phyloP scores from a whole-genome alignment of 2,113 vertebrate genomes.

The Daubentonia madagascariensis region DNA sequence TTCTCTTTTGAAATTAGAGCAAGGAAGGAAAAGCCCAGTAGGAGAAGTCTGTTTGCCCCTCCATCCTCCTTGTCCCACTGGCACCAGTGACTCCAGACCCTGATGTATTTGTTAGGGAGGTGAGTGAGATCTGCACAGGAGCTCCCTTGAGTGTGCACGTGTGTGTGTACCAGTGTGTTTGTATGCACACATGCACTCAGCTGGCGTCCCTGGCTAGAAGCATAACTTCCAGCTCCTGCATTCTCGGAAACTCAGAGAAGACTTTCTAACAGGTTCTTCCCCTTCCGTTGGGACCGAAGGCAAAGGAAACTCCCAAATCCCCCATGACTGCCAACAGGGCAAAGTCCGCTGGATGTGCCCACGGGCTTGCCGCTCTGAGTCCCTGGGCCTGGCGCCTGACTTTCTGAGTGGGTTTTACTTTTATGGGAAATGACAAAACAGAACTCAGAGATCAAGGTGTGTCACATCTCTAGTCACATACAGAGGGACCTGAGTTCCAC shows the following conservation, averaged over 20 bases:
- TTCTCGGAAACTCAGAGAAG: not conserved
- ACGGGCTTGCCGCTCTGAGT: fast-evolving
- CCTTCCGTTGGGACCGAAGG: not conserved
- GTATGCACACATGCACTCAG: no score
- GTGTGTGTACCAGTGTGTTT: fast-evolving
- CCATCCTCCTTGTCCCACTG: fast-evolving
- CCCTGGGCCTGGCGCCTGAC: not conserved
- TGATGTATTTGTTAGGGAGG: not conserved
- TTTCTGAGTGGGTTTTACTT: conserved; percentile 21
- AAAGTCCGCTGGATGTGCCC: fast-evolving
- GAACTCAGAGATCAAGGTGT: conserved; percentile 51
- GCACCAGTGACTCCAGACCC: not conserved
- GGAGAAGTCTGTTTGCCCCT: not conserved
- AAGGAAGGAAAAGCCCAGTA: not conserved
- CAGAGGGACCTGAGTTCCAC: conserved; percentile 23
- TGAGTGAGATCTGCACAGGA: fast-evolving
- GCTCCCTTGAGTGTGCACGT: fast-evolving
- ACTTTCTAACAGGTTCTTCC: not conserved
- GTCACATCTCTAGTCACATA: not conserved
- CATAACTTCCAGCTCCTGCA: not conserved
- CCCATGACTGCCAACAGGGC: not conserved
- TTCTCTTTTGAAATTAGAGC: not conserved
- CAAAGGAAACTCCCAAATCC: not conserved
- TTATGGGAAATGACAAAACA: conserved; percentile 1
- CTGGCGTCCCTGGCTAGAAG: not conserved